phyloP scores from a whole-genome alignment of 2,888 invertebrate genomes.

The Rambutsinella grinnellia region DNA sequence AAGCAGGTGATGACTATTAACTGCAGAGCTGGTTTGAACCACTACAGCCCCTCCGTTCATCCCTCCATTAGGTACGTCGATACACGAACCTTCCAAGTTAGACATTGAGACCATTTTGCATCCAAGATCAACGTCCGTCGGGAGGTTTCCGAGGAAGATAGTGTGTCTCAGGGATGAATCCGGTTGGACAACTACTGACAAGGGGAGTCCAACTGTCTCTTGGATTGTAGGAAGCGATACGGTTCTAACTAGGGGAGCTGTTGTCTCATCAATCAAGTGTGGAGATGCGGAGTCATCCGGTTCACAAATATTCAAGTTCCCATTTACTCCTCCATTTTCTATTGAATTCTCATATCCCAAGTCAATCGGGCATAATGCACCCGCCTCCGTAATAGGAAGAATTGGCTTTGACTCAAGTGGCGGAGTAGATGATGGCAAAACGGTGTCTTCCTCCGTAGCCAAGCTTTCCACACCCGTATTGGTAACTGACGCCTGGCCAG shows the following conservation, averaged over 20 bases:
- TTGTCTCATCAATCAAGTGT: conserved; percentile 33
- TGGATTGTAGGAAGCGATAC: conserved; percentile 63
- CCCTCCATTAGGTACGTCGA: not conserved
- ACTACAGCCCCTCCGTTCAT: not conserved
- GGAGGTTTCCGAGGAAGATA: conserved; percentile 53
- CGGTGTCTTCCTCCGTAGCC: not conserved
- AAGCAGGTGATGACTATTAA: conserved; percentile 36
- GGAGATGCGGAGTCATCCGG: conserved; percentile 17
- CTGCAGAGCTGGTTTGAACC: conserved; percentile 17
- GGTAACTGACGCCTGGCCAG: not conserved
- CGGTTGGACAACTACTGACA: conserved; percentile 60
- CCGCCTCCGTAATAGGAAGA: conserved; percentile 46
- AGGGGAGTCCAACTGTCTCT: conserved; percentile 52
- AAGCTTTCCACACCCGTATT: conserved; percentile 6
- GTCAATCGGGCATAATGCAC: conserved; percentile 51
- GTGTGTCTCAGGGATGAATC: conserved; percentile 55
- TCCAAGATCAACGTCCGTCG: conserved; percentile 53
- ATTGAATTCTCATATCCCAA: conserved; percentile 14
- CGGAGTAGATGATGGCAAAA: conserved; percentile 5
- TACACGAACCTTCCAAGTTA: conserved; percentile 31
- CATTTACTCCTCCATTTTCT: conserved; percentile 13
- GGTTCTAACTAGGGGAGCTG: conserved; percentile 58
- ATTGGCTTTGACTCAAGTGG: conserved; percentile 18
- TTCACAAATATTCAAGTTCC: conserved; percentile 27
- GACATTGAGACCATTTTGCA: conserved; percentile 54